A percentile compares a stretch with the other conserved stretches of the same genome.
phyloP scores from a whole-genome alignment of 2,797 vertebrate genomes.

The Sebastes matsubarae region DNA sequence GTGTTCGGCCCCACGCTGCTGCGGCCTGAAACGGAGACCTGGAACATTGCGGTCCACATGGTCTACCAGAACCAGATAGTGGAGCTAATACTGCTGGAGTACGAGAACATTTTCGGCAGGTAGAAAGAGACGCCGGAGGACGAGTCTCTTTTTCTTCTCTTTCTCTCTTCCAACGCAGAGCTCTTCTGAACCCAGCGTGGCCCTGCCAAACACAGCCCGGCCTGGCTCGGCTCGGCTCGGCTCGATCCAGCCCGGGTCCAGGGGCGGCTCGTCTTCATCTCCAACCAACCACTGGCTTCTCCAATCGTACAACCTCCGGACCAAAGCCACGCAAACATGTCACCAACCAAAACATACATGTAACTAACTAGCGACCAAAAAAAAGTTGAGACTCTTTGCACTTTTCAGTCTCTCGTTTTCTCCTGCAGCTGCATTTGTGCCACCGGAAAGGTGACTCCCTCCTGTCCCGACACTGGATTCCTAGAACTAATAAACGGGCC shows the following conservation, averaged over 20 bases:
- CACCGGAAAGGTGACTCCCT: conserved; percentile 40
- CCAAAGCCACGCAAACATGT: conserved; percentile 6
- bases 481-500: not conserved
- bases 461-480: conserved; percentile 65
- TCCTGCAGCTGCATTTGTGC: conserved; percentile 57
- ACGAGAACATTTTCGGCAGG: conserved; percentile 90
- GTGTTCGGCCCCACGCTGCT: conserved; percentile 97
- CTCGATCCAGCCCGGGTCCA: not conserved
- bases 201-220: not conserved
- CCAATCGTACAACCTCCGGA: not conserved
- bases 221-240: not conserved
- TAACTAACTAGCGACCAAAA: conserved; percentile 41
- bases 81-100: conserved; percentile 93
- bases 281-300: conserved; percentile 27
- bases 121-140: conserved; percentile 65
- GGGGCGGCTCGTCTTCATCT: conserved; percentile 42
- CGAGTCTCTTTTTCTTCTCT: not conserved
- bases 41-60: conserved; percentile 95
- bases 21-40: conserved; percentile 93
- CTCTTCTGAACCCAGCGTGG: conserved; percentile 24
- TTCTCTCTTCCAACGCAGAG: conserved; percentile 12
- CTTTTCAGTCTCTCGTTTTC: conserved; percentile 36
- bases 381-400: conserved; percentile 41
- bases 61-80: conserved; percentile 99
- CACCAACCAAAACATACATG: conserved; percentile 21